phyloP scores from a whole-genome alignment of 2,113 vertebrate species.

The Ancistrus triradiatus region DNA sequence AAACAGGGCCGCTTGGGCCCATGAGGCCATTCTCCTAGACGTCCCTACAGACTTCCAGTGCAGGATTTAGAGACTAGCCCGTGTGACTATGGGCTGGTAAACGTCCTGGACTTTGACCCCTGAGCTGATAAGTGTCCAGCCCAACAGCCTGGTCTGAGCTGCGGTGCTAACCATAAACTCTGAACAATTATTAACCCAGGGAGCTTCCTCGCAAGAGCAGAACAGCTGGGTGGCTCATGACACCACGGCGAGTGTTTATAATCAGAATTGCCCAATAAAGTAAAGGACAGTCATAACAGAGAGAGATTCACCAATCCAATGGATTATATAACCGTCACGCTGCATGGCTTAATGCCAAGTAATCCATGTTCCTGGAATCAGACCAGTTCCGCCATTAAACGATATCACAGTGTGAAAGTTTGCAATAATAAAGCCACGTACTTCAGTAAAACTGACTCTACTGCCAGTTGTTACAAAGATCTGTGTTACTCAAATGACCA shows the following conservation, averaged over 20 bases:
- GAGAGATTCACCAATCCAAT: too few relatives aligned
- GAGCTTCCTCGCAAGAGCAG: conserved; percentile 43
- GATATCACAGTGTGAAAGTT: background rate
- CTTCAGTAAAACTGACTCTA: background rate
- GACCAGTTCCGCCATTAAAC: background rate
- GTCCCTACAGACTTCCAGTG: background rate
- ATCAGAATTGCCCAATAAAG: background rate
- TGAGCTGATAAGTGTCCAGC: conserved; percentile 42
- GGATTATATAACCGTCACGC: too few relatives aligned
- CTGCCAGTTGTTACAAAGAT: conserved; percentile 11
- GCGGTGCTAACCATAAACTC: conserved; percentile 65
- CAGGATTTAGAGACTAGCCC: background rate
- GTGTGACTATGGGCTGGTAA: background rate
- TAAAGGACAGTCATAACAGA: too few relatives aligned
- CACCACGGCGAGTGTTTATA: conserved; percentile 23
- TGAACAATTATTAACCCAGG: conserved; percentile 65
- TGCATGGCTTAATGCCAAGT: background rate
- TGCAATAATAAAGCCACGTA: background rate
- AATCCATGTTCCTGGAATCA: background rate
- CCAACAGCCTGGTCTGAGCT: conserved; percentile 53
- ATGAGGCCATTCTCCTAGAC: conserved; percentile 7
- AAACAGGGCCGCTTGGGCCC: conserved; percentile 19
- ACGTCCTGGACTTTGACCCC: conserved; percentile 30
- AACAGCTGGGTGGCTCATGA: conserved; percentile 51
- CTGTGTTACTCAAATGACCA: conserved; percentile 7